Percentiles rank a stretch among this genome's conserved stretches.
Conservation (phyloP, 2,888 invertebrate species). For the Idaea aversata region DNA sequence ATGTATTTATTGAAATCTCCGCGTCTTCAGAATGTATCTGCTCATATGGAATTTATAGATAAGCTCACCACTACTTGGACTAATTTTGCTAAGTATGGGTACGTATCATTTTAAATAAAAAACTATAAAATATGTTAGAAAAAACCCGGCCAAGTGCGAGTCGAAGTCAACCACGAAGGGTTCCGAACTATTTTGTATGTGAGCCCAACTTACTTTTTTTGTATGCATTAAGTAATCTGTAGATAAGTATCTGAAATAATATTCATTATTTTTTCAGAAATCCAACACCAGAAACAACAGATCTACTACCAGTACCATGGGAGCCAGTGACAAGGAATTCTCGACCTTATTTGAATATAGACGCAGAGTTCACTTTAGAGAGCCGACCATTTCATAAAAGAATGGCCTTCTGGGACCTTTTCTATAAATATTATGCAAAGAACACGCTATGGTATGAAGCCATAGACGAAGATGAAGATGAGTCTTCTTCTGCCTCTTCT, state of each 20-base stretch:
- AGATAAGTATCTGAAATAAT: neutral
- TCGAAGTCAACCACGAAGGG: too few relatives aligned
- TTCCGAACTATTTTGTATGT: too few relatives aligned
- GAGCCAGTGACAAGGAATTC: constrained; percentile 8
- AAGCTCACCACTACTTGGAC: constrained; percentile 6
- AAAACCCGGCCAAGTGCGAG: too few relatives aligned
- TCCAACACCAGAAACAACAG: constrained; percentile 4
- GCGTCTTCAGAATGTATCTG: neutral
- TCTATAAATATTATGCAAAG: constrained; percentile 11
- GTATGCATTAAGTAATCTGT: too few relatives aligned
- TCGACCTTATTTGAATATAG: constrained; percentile 8
- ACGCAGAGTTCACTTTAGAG: constrained; percentile 3
- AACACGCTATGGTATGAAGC: neutral
- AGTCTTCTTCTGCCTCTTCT: neutral
- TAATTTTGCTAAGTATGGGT: constrained; percentile 19
- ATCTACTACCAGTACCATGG: constrained; percentile 7
- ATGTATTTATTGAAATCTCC: neutral
- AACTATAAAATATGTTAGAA: neutral
- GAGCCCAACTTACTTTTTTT: too few relatives aligned
- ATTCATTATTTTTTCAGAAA: neutral
- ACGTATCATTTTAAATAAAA: constrained; percentile 3
- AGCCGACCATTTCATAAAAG: constrained; percentile 9
- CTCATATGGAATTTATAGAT: neutral
- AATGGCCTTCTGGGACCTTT: constrained; percentile 24
- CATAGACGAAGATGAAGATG: neutral